Base-by-base conservation (phyloP, 2,888 invertebrate species). In the Geotrupes spiniger region DNA sequence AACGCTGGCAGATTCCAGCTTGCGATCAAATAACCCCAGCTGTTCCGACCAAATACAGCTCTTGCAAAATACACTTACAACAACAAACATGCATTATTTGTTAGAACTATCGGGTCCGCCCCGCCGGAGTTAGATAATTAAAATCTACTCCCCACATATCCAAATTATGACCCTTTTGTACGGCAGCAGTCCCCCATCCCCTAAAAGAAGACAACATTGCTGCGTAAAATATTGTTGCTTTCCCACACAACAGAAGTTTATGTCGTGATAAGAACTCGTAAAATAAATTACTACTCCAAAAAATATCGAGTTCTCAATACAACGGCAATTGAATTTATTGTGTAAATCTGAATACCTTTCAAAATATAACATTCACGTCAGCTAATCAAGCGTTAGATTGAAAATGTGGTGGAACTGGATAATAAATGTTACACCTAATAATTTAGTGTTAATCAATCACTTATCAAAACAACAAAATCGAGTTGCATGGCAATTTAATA, bases 61-160 rank as follows among this genome's bases (percentile, higher is more conserved):
- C 44, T 46, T 47, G 40, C 43, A 50, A 54, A 51, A 40, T 52
- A 53, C 46, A 49, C 49, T 46, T 53, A 50, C 49, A 54, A 56
- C 49, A 54, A 57, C 54, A 57, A 50, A 53, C 51, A 47, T 48
- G 48, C 31, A 28, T 49, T 47, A 53, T 54, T 54, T 54, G 46
- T 56, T 52, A 51, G 46, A 48, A 47, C 10, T 14, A 26, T 39
- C 21, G 15, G 26, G 14, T 9, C 39, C 2, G 3, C 26, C 26
- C 12, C 15, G 26, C 25, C 26, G 39, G 10, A 21, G 39, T 15
- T 11, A 39, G 10, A 16, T 39, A 26, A 39, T 39, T 39, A 42
- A 41, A 42, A 42, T 42, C 2, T n/a, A 33, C 16, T 12, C 43
- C 43, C 36, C 31, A 31, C 11, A 8, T 10, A 33, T 33, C 33